Evolutionary conservation across 2,888 invertebrate genomes (phyloP), one percentile per base, ranked within the genome.

Genomic region (Xanthia icteritia): DNA sequence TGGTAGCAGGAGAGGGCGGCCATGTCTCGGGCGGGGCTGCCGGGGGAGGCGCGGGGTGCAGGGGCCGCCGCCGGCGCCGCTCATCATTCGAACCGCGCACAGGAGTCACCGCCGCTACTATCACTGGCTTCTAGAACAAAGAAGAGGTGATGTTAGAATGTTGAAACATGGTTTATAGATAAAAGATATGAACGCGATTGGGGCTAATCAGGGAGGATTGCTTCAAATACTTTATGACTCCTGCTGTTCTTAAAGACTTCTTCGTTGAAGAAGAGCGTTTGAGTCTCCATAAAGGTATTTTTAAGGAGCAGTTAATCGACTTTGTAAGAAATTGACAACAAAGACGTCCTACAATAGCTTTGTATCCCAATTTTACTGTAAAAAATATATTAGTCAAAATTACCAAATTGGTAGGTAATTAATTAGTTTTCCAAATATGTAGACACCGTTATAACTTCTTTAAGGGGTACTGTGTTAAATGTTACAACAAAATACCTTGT

Each of bases 1-100:
- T 95, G 96, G 93, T 96, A 96, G 91, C 96, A 96, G 88, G 96
- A 96, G 79, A 96, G 94, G 84, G 96, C 95, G 92, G 96, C 96
- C 96, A 96, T 96, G 89, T 90, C 93, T 93, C 91, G 85, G 88
- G 88, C 84, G 90, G 87, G 88, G 87, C 90, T 67, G 89, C 92
- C 94, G 90, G 86, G 88, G 89, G 79, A 73, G 90, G 88, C 88
- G 90, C 86, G 85, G 85, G 89, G 87, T 88, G 88, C 85, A 87
- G 88, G 88, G 86, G 89, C 86, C 86, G 89, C 86, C 81, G 86
- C 88, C 83, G 86, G 83, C 91, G 90, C 90, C 92, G 92, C 90
- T 92, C 96, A 96, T 96, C 94, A 93, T 94, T 94, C 90, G 93
- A 91, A 78, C 91, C 90, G 91, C 81, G 73, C 84, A 82, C 83